Evolutionary conservation across 2,888 invertebrate genomes (phyloP).

Genomic region (Hoplodrina blanda): DNA sequence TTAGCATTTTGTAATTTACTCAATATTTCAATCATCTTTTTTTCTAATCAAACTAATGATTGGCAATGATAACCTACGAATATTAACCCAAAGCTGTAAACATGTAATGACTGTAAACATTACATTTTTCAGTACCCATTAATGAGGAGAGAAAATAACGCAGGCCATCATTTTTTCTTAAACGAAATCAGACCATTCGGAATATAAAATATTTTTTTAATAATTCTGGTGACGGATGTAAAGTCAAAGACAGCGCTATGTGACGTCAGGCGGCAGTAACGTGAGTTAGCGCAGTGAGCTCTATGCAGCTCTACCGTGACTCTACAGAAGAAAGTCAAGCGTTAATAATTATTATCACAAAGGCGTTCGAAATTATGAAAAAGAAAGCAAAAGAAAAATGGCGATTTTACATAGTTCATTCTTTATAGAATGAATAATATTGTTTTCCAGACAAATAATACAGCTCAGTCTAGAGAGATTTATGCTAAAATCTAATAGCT

Average conservation of each 20-base stretch:
- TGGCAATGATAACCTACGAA: too few relatives aligned
- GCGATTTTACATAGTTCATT: neutral
- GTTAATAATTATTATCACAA: conserved; percentile 13
- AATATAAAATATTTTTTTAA: neutral
- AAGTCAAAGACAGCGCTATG: conserved; percentile 13
- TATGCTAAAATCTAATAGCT: conserved; percentile 16
- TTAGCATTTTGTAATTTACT: too few relatives aligned
- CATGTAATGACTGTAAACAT: too few relatives aligned
- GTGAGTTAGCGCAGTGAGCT: conserved; percentile 32
- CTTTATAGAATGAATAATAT: neutral
- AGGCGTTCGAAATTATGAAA: neutral
- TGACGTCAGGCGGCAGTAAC: conserved; percentile 35
- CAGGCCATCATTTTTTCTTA: too few relatives aligned
- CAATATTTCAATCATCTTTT: too few relatives aligned
- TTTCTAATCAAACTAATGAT: too few relatives aligned
- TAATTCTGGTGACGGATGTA: neutral
- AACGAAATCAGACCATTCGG: too few relatives aligned
- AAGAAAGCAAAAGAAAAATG: neutral
- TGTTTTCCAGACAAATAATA: conserved; percentile 1
- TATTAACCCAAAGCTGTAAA: too few relatives aligned
- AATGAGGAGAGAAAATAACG: too few relatives aligned
- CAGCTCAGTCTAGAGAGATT: conserved; percentile 9
- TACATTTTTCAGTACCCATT: too few relatives aligned
- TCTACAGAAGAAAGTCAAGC: conserved; percentile 25
- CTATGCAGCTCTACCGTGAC: conserved; percentile 17